Evolutionary conservation across 1,140 invertebrate genomes (phyloP), one percentile per base, ranked within the genome.

Genomic region (Leguminivora glycinivorella): DNA sequence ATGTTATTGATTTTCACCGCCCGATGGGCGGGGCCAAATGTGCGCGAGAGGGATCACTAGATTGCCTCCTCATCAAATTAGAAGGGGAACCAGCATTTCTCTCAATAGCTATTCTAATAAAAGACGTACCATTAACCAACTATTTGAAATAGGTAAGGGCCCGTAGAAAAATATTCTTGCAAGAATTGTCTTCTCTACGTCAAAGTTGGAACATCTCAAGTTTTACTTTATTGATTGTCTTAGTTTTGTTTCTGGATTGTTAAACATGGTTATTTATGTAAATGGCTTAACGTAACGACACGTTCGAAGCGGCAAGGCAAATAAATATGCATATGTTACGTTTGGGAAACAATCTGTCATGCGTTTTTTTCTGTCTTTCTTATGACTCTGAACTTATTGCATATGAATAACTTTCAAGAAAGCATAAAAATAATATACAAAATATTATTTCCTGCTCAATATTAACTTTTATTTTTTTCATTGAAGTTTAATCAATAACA

Each of bases 1-100:
- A 80, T 81, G 83, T 89, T 91, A 91, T 91, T 91, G 89, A 91
- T 91, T 91, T 91, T 89, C 83, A 89, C 81, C 89, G 85, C 86
- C 84, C 82, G 86, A 77, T 84, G 82, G 89, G 89, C 84, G 89
- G 84, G 56, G 86, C 81, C 70, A 85, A 87, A 86, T 79, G 80
- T 78, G 89, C 89, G 87, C 83, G 87, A 89, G 83, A 89, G 89
- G 82, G 87, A 91, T 85, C 83, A 85, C 84, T 75, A 83, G 80
- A 89, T 91, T 80, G 83, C 81, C 84, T 77, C 80, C 81, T 89
- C 84, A 88, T 89, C 86, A 88, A 89, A 89, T 83, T 81, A 87
- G 85, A 91, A 87, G 82, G 89, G 80, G 84, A 91, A 78, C 83
- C 80, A 85, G 78, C 72, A 84, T 83, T 89, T 89, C 79, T 79